Evolutionary conservation across 2,888 invertebrate genomes (phyloP).

Genomic region (Mantis religiosa): DNA sequence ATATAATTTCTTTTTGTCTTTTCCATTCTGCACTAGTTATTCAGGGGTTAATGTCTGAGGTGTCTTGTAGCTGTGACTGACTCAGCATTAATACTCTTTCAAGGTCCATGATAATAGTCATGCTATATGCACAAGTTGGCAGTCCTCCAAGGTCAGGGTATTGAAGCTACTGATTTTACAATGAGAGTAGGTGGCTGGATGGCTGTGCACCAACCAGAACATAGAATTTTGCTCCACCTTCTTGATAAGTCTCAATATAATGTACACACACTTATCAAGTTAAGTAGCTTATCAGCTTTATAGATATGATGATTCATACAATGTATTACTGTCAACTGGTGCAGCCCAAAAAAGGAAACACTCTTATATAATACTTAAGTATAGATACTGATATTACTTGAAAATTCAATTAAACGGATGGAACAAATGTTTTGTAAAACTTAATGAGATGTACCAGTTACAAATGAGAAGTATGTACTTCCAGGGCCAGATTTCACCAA

Average conservation of each 20-base stretch:
- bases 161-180: neutral
- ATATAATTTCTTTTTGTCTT: too few species aligned
- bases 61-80: neutral
- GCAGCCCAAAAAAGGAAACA: too few species aligned
- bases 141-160: neutral
- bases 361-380: too few species aligned
- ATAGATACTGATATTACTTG: too few species aligned
- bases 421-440: too few species aligned
- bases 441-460: too few species aligned
- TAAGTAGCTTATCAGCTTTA: neutral
- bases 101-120: neutral
- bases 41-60: neutral
- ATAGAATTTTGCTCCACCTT: neutral
- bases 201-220: neutral
- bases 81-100: neutral
- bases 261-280: neutral
- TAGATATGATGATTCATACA: neutral
- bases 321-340: too few species aligned
- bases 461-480: too few species aligned
- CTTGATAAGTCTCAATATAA: neutral
- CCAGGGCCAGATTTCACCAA: too few species aligned
- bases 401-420: too few species aligned
- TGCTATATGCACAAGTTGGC: neutral
- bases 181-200: neutral
- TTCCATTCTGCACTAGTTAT: neutral